Base-by-base conservation (phyloP, 2,113 vertebrate genomes). In the Elaphurus davidianus region DNA sequence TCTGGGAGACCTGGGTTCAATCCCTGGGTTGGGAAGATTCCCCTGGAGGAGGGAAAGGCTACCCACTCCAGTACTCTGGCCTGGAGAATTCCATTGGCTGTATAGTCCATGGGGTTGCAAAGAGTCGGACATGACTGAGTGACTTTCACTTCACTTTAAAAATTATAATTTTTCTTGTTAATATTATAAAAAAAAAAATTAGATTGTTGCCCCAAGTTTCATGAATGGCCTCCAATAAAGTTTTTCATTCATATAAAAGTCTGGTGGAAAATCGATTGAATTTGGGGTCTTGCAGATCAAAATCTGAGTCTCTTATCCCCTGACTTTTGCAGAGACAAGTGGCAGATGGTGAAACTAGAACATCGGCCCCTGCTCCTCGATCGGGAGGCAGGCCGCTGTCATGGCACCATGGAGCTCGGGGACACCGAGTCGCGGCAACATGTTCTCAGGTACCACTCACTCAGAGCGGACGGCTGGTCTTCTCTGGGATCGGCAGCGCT, bases 401-500 rank as follows among this genome's bases (percentile, higher is more conserved):
- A 78, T 0, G 16, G 85, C 28, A 59, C 7, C 1, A 12, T 0
- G 9, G 40, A 45, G 87, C 74, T 11, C 2, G 54, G 43, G 62
- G 19, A 45, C 16, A 25, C 60, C 1, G 0, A 6, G 30, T 52
- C 28, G 27, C 47, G 4, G 45, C 76, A 12, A 79, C 2, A 6
- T 1, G 33, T 62, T 54, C 23, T 40, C 14, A 33, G 0, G 0
- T 6, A 28, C 74, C 81, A 40, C 25, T 2, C 21, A 36, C 33
- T 92, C 67, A 4, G 40, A 6, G 30, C 3, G 59, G 87, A 88
- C 0, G 2, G 27, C 45, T 12, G 27, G 52, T 19, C 54, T 96
- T 62, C 74, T 90, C 90, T 52, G 95, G 94, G 74, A 57, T 59
- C 60, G 62, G 92, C 57, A 78, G 87, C 94, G 52, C 71, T 87